Conservation (phyloP, 2,113 vertebrate genomes). For the Abramis brama region DNA sequence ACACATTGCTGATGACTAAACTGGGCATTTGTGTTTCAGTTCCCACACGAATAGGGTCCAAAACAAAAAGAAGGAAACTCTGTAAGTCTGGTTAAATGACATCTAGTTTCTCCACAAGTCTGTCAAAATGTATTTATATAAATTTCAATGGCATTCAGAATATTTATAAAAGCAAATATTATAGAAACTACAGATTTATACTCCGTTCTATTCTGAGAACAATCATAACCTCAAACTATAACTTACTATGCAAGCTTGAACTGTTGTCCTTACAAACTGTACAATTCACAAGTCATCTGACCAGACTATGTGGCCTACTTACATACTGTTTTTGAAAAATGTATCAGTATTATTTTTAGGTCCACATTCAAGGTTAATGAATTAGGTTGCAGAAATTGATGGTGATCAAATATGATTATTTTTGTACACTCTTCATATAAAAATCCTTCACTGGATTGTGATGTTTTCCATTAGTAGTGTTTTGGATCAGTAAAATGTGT, state of each 20-base stretch:
- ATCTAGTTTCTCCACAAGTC: neutral
- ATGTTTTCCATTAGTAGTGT: neutral
- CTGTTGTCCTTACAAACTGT: neutral
- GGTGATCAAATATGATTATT: conserved; percentile 17
- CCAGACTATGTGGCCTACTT: conserved; percentile 39
- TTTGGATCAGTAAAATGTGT: too few relatives aligned
- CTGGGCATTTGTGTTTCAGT: neutral
- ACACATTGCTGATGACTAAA: neutral
- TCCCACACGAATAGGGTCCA: neutral
- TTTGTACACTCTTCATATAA: neutral
- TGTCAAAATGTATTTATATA: neutral
- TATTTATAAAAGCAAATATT: neutral
- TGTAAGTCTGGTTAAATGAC: neutral
- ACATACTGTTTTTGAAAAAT: conserved; percentile 25
- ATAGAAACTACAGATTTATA: neutral
- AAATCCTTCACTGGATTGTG: neutral
- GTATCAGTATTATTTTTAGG: conserved; percentile 39
- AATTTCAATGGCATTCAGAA: neutral
- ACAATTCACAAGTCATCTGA: conserved; percentile 14
- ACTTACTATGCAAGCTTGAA: neutral
- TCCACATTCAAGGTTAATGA: conserved; percentile 41
- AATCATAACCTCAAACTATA: neutral
- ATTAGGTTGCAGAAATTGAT: conserved; percentile 9
- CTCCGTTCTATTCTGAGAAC: neutral
- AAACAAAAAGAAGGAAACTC: neutral